Evolutionary conservation across 2,888 invertebrate genomes (phyloP).

Genomic region (Amphipyra tragopoginis): DNA sequence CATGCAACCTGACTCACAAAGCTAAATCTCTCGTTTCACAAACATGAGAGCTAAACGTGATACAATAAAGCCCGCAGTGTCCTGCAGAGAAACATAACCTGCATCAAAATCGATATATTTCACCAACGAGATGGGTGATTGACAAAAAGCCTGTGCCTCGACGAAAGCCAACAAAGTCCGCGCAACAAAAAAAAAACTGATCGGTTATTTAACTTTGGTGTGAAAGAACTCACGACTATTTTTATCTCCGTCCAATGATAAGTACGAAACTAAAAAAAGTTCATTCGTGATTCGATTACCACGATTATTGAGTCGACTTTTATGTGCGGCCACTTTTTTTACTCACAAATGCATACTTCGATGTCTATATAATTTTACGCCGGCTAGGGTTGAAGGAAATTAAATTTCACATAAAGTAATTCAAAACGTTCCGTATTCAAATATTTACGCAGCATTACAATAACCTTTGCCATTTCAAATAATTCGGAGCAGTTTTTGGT

Average conservation of each 20-base stretch:
- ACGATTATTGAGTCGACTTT: slow-evolving; percentile 69
- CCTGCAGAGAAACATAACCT: slow-evolving; percentile 24
- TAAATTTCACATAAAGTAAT: slow-evolving; percentile 47
- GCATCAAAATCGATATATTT: slow-evolving; percentile 41
- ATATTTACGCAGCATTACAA: slow-evolving; percentile 61
- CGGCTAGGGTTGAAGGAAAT: slow-evolving; percentile 50
- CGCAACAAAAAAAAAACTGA: slow-evolving; percentile 60
- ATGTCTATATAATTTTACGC: slow-evolving; percentile 53
- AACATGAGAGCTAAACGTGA: slow-evolving; percentile 13
- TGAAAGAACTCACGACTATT: slow-evolving; percentile 75
- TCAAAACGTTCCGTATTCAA: slow-evolving; percentile 56
- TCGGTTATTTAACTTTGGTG: slow-evolving; percentile 68
- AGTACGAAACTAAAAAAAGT: slow-evolving; percentile 61
- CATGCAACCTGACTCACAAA: slow-evolving; percentile 17
- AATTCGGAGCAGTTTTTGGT: slow-evolving; percentile 45
- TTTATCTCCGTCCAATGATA: slow-evolving; percentile 65
- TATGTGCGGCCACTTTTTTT: slow-evolving; percentile 62
- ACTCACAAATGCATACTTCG: slow-evolving; percentile 55
- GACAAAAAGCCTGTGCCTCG: slow-evolving; percentile 63
- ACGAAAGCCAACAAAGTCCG: slow-evolving; percentile 42
- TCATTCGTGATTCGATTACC: slow-evolving; percentile 75
- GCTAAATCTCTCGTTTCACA: slow-evolving; percentile 23
- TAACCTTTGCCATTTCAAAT: slow-evolving; percentile 52
- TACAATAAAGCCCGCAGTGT: slow-evolving; percentile 20
- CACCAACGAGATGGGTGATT: slow-evolving; percentile 58